Conservation (phyloP, 2,113 vertebrate species). For the Epinephelus moara region DNA sequence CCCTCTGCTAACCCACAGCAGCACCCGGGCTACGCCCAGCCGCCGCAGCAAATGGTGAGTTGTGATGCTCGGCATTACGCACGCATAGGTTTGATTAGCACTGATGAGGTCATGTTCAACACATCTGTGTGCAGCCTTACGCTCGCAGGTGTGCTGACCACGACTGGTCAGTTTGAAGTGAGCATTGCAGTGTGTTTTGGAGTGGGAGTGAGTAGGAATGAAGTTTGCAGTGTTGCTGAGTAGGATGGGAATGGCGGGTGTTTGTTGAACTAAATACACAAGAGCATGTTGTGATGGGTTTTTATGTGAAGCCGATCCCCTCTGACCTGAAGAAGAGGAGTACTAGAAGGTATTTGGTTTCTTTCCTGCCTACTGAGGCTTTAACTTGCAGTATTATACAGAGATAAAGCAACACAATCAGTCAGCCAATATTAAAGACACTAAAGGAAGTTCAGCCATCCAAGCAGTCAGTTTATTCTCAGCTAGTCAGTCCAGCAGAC, state of each 20-base stretch:
- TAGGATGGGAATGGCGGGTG: not conserved
- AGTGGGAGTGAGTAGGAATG: conserved; percentile 45
- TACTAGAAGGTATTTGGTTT: conserved; percentile 1
- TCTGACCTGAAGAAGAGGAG: conserved; percentile 11
- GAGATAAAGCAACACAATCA: not conserved
- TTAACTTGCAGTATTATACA: not conserved
- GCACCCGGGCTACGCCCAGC: conserved; percentile 86
- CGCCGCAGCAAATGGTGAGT: conserved; percentile 92
- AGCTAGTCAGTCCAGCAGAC: not conserved
- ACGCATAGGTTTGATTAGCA: not conserved
- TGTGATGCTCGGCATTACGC: not conserved
- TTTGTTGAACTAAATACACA: conserved; percentile 13
- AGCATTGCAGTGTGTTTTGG: conserved; percentile 5
- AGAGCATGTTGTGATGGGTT: conserved; percentile 9
- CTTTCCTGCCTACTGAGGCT: not conserved
- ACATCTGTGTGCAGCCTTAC: not conserved
- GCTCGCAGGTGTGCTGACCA: conserved; percentile 35
- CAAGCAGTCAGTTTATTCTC: not conserved
- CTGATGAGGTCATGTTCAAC: not conserved
- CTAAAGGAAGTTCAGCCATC: not conserved
- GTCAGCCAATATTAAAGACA: not conserved
- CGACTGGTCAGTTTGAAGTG: conserved; percentile 40
- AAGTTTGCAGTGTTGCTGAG: conserved; percentile 49
- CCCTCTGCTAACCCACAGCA: conserved; percentile 82
- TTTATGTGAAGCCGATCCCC: conserved; percentile 3